These are phyloP conservation scores for Campoplex nolae DNA, from an alignment of 2,888 invertebrate genomes.

Conservation along the genomic window DNA sequence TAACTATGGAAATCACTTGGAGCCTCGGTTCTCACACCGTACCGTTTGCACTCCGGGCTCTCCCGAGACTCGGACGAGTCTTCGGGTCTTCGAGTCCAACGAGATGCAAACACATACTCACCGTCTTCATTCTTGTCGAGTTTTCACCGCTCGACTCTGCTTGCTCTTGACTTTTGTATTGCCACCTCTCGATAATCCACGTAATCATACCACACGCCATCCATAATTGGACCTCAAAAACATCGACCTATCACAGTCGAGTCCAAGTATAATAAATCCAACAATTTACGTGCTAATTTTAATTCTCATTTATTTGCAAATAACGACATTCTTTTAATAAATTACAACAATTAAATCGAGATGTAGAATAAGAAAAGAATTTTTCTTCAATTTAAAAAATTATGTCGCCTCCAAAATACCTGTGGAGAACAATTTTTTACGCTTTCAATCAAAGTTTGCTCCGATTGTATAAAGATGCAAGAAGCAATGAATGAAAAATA, in stretches of 20 bases:
- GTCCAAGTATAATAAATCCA: not conserved
- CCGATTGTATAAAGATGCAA: too few species aligned
- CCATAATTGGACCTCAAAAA: slow-evolving; percentile 17
- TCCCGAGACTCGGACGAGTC: slow-evolving; percentile 43
- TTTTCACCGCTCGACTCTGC: slow-evolving; percentile 47
- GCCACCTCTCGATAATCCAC: slow-evolving; percentile 66
- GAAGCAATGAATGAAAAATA: too few species aligned
- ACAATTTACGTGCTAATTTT: not conserved
- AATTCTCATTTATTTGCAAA: not conserved
- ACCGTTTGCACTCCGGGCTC: slow-evolving; percentile 71
- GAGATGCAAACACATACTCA: slow-evolving; percentile 59
- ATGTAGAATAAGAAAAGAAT: too few species aligned
- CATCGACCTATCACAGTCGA: not conserved
- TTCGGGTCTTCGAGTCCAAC: slow-evolving; percentile 54
- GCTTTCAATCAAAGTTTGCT: not conserved
- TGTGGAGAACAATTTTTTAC: too few species aligned
- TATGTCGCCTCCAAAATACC: too few species aligned
- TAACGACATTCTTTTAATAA: not conserved
- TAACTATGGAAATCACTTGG: slow-evolving; percentile 81
- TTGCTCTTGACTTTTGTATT: slow-evolving; percentile 52
- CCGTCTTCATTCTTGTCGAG: slow-evolving; percentile 42
- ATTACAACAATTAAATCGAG: not conserved
- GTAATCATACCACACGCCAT: slow-evolving; percentile 22
- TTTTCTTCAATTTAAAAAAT: too few species aligned
- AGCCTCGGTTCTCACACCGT: slow-evolving; percentile 81